Base-by-base conservation (phyloP, 1,140 invertebrate species). In the Parapsyche elsis region DNA sequence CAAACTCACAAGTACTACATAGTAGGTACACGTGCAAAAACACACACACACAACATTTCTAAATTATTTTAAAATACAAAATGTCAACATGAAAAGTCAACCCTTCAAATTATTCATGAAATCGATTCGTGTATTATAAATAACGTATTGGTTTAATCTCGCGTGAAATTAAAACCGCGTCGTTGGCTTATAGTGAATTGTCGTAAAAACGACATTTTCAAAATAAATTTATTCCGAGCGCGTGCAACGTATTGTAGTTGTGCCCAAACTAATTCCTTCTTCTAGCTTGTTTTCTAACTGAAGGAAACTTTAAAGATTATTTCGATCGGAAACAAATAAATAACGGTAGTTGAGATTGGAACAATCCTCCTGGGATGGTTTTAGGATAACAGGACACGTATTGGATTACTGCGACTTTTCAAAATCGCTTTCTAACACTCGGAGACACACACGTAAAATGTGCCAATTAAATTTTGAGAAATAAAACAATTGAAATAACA, bases 301-400 rank as follows among this genome's bases (percentile, higher is more conserved):
- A 71, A 26, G 21, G 71, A 45, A 81, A 81, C 80, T 81, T 78
- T 80, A 67, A 79, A 79, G 73, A 57, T 79, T 79, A 76, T 46
- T 75, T 75, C 71, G 71, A 81, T 81, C 67, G 73, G 64, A 81
- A 81, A 81, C 77, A 81, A 81, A 81, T 81, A 81, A 81, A 81
- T 81, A 81, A 81, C 77, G 45, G 16, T 81, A 38, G 71, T 46
- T 46, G 71, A 38, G 45, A 73, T 73, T 49, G 71, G 45, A 38
- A 1, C 71, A 49, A 75, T 49, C 49, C 44, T 24, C 71, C 0
- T 0, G 49, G 73, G 49, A 46, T 57, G 24, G 73, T 30, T 75
- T 75, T 71, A 71, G 30, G 12, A 26, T 44, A 30, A 71, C 73
- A 75, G 73, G 49, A 75, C 73, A 75, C 73, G 73, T 75, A 75